Conservation (phyloP, 2,797 vertebrate genomes). For the Gymnocypris eckloni region DNA sequence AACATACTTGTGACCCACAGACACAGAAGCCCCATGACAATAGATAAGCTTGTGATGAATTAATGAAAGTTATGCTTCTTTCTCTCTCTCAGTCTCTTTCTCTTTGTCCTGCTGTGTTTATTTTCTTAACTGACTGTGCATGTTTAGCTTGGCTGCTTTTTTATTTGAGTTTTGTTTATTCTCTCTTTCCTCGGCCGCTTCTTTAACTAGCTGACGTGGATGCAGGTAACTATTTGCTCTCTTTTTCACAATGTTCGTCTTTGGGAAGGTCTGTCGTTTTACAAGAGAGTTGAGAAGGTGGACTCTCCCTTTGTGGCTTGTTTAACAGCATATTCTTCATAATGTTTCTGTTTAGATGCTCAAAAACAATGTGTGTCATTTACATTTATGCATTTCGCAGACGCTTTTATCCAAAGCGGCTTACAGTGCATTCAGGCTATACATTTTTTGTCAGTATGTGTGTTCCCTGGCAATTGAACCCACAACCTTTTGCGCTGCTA, state of each 20-base stretch:
- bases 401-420: too few relatives aligned
- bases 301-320: constrained; percentile 42
- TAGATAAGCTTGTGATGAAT: constrained; percentile 21
- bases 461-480: too few relatives aligned
- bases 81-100: neutral
- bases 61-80: constrained; percentile 31
- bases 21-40: neutral
- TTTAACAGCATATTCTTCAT: neutral
- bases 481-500: too few relatives aligned
- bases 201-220: constrained; percentile 97
- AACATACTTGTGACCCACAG: neutral
- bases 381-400: too few relatives aligned
- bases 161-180: constrained; percentile 61
- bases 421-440: too few relatives aligned
- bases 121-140: constrained; percentile 55
- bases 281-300: constrained; percentile 30
- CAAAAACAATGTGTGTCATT: neutral
- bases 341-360: neutral
- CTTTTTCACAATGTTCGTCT: constrained; percentile 35
- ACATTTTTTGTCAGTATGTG: too few relatives aligned
- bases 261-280: neutral
- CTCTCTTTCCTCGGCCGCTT: constrained; percentile 86
- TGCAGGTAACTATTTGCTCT: constrained; percentile 91
- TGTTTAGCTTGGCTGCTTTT: constrained; percentile 60
- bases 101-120: constrained; percentile 30